A percentile compares a stretch with the other conserved stretches of the same genome.
Evolutionary conservation across 2,888 invertebrate species (phyloP).

Genomic region (Rhagium mordax): DNA sequence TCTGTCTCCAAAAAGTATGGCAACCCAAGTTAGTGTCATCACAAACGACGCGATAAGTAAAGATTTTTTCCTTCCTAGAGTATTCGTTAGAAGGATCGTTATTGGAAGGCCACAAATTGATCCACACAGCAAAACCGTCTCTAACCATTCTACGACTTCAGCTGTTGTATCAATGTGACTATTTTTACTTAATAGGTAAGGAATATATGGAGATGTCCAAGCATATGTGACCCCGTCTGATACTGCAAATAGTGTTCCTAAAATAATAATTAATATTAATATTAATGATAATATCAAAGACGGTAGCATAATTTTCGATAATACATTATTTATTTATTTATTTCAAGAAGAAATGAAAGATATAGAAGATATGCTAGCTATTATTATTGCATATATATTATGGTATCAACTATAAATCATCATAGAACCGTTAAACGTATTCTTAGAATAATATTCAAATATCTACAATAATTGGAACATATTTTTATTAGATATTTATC

Average conservation of each 20-base stretch:
- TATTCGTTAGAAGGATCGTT: constrained; percentile 61
- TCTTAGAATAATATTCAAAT: no score
- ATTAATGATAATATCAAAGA: no score
- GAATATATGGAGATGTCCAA: constrained; percentile 68
- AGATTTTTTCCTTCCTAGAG: constrained; percentile 63
- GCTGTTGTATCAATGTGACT: constrained; percentile 63
- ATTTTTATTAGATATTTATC: no score
- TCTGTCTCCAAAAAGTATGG: constrained; percentile 59
- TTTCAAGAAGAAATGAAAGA: no score
- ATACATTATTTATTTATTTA: no score
- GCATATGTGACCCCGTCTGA: constrained; percentile 69
- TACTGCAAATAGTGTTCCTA: constrained; percentile 65
- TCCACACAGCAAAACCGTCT: constrained; percentile 58
- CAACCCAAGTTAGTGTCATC: constrained; percentile 64
- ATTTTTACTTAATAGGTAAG: constrained; percentile 59
- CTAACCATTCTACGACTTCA: constrained; percentile 59
- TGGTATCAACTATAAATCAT: no score
- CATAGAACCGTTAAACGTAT: no score
- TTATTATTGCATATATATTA: no score
- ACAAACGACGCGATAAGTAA: constrained; percentile 62
- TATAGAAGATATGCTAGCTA: no score
- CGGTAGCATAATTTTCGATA: no score
- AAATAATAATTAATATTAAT: constrained; percentile 31
- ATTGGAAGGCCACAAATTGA: constrained; percentile 60
- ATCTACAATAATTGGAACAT: no score